Evolutionary conservation across 2,113 vertebrate species (phyloP).

Genomic region (Aptenodytes patagonicus): DNA sequence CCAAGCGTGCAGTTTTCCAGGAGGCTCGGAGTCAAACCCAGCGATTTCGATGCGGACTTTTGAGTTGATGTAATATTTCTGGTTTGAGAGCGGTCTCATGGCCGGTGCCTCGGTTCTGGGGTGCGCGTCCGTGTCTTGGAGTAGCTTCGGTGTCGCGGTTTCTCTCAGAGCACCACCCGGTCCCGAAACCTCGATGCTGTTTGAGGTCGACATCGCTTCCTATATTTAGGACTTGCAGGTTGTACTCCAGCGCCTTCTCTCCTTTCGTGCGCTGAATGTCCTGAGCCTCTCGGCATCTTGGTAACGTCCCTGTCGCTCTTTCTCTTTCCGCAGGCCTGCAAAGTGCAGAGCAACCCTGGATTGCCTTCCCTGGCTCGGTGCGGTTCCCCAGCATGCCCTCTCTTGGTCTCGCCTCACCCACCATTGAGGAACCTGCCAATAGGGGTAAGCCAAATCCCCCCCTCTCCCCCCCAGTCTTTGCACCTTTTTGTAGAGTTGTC

Average conservation of each 20-base stretch:
- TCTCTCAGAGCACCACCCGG: not conserved
- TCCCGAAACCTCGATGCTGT: not conserved
- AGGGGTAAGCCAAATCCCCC: conserved; percentile 68
- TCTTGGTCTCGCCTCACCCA: conserved; percentile 69
- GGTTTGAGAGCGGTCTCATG: not conserved
- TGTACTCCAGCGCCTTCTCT: not conserved
- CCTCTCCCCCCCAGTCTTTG: not conserved
- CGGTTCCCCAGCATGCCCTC: conserved; percentile 70
- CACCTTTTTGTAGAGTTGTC: conserved; percentile 61
- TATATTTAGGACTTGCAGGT: not conserved
- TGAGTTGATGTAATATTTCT: not conserved
- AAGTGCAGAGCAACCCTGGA: conserved; percentile 75
- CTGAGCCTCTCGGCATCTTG: fast-evolving
- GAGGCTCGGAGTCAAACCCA: not conserved
- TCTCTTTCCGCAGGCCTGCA: conserved; percentile 72
- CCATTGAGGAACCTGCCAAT: conserved; percentile 75
- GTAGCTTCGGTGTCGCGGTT: not conserved
- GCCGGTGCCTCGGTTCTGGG: fast-evolving
- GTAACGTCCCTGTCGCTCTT: conserved; percentile 38
- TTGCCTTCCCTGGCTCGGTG: conserved; percentile 72
- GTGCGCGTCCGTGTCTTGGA: not conserved
- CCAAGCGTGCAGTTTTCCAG: not conserved
- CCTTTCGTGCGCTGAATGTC: not conserved
- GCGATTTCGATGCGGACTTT: not conserved
- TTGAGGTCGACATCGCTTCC: not conserved